These are phyloP conservation scores for Luidia sarsii DNA, from an alignment of 53 echinoderm and acorn worm species.

Conservation along the genomic window DNA sequence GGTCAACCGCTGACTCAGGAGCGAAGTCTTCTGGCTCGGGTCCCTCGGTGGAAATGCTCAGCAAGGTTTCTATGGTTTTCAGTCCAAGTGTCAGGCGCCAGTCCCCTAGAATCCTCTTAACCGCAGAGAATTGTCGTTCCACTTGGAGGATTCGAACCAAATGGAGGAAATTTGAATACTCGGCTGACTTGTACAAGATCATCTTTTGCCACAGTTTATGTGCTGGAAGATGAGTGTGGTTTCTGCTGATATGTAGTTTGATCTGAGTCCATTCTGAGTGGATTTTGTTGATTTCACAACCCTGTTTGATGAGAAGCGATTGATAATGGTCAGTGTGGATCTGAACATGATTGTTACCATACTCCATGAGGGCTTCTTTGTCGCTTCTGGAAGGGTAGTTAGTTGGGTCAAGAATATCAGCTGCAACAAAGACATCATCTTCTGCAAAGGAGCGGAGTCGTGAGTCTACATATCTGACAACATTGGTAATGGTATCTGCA, in stretches of 20 bases:
- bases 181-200: background rate
- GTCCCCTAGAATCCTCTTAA: slow-evolving; percentile 28
- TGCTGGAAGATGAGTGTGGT: slow-evolving; percentile 27
- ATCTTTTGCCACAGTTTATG: slow-evolving; percentile 24
- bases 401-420: slow-evolving; percentile 25
- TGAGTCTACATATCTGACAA: background rate
- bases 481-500: background rate
- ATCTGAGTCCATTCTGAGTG: background rate
- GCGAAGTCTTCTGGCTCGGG: no score
- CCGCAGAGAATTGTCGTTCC: slow-evolving; percentile 10
- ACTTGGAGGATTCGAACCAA: background rate
- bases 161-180: slow-evolving; percentile 14
- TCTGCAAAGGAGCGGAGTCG: background rate
- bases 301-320: slow-evolving; percentile 3
- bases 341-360: slow-evolving; percentile 23
- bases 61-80: slow-evolving; percentile 3
- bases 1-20: slow-evolving; percentile 6
- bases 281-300: slow-evolving; percentile 7
- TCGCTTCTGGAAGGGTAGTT: slow-evolving; percentile 14
- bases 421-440: slow-evolving; percentile 10
- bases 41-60: slow-evolving; percentile 23
- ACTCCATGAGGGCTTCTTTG: slow-evolving; percentile 9
- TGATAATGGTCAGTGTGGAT: background rate
- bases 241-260: slow-evolving; percentile 16
- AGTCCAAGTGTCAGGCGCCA: slow-evolving; percentile 20